Base-by-base conservation (phyloP, 2,797 vertebrate species). In the Intellagama lesueurii region DNA sequence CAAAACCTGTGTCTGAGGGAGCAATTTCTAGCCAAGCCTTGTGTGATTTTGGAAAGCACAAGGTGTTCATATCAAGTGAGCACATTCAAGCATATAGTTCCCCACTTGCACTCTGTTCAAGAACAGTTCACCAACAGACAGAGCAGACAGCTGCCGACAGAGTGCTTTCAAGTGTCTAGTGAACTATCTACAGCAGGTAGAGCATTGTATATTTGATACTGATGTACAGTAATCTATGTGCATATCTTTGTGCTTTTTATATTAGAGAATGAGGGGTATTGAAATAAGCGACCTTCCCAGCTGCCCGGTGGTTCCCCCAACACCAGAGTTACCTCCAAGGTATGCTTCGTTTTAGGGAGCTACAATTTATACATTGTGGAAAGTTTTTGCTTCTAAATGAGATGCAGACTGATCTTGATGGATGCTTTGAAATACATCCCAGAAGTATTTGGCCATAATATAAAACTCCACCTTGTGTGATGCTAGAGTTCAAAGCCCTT, bases 251-350 rank as follows among this genome's bases (percentile, higher is more conserved):
- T 96, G 89, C 96, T 96, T 96, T 97, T 97, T 97, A 97, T 91
- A 97, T 97, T 95, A 97, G 97, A 97, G 97, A 97, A 97, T 97
- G 96, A 97, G 97, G 95, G 96, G 96, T 96, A 97, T 97, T 97
- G 97, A 97, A 97, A 97, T 97, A 97, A 97, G 96, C 95, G 96
- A 97, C 96, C 96, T 97, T 97, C 96, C 97, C 96, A 97, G 97
- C 97, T 97, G 97, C 85, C 97, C 97, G 95, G 97, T 97, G 96
- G 92, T 97, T 94, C 97, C 96, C 95, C 96, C 96, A 94, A 97
- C 97, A 97, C 97, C 97, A 96, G 97, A 97, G 95, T 97, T 97
- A 97, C 96, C 97, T 96, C 94, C 96, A 96, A 97, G 97, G 97
- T 97, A 97, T 88, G 97, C 96, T 95, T 95, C 95, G 91, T 96